Evolutionary conservation across 2,113 vertebrate genomes (phyloP).

Genomic region (Lontra canadensis): DNA sequence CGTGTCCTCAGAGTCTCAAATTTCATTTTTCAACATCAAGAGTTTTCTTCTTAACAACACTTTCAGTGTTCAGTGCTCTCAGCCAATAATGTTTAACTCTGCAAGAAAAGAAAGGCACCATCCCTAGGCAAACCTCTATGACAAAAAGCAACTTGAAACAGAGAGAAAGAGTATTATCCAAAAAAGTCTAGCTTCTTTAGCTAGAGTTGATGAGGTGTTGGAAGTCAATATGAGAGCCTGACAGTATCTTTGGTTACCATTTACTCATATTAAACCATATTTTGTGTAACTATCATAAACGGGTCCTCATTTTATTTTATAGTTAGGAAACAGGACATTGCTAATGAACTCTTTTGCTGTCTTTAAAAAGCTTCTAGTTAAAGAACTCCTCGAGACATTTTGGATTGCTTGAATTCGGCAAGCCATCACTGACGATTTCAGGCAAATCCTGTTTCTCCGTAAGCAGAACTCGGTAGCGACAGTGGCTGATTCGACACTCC

Average conservation of each 20-base stretch:
- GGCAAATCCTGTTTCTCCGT: neutral
- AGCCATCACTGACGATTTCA: neutral
- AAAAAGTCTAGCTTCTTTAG: neutral
- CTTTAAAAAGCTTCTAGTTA: neutral
- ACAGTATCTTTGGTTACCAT: neutral
- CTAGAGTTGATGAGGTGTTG: neutral
- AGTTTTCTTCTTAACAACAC: neutral
- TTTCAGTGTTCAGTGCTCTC: neutral
- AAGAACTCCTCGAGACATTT: neutral
- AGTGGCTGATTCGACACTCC: neutral
- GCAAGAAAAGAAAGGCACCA: neutral
- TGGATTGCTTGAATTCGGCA: neutral
- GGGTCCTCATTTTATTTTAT: neutral
- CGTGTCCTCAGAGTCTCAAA: neutral
- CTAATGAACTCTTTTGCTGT: neutral
- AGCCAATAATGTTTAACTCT: neutral
- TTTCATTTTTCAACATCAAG: neutral
- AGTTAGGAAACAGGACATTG: neutral
- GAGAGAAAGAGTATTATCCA: neutral
- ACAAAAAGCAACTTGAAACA: neutral
- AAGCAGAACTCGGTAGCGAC: neutral
- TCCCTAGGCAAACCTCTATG: neutral
- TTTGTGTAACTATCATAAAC: slow-evolving; percentile 7
- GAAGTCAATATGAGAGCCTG: neutral
- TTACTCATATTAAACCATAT: neutral